Evolutionary conservation across 2,888 invertebrate genomes (phyloP).

Genomic region (Thereva nobilitata): DNA sequence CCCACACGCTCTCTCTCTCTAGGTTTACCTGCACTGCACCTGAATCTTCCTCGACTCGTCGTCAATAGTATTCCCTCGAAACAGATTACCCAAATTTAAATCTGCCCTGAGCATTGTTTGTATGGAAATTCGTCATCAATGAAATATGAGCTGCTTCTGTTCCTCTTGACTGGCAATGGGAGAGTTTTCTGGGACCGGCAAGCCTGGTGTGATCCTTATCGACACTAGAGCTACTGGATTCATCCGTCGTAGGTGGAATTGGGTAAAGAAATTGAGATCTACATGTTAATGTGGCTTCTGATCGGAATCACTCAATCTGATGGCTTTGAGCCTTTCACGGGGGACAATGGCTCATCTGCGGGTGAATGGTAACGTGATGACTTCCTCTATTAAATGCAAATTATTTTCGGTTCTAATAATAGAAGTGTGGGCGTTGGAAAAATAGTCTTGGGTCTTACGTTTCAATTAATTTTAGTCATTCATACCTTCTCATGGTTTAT

Average conservation of each 20-base stretch:
- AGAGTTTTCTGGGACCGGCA: conserved; percentile 28
- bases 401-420: conserved; percentile 24
- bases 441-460: conserved; percentile 7
- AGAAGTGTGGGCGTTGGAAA: conserved; percentile 25
- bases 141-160: conserved; percentile 28
- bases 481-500: neutral
- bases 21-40: conserved; percentile 1
- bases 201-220: conserved; percentile 23
- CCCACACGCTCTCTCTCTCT: too few species aligned
- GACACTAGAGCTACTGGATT: conserved; percentile 7
- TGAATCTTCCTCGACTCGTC: conserved; percentile 11
- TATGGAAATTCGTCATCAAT: conserved; percentile 33
- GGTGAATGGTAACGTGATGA: conserved; percentile 28
- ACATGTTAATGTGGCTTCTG: conserved; percentile 29
- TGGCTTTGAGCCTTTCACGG: conserved; percentile 8
- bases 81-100: conserved; percentile 31
- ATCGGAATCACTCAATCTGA: conserved; percentile 29
- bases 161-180: neutral
- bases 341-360: conserved; percentile 33
- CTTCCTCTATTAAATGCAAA: conserved; percentile 35
- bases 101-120: conserved; percentile 26
- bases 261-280: conserved; percentile 24
- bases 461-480: conserved; percentile 19
- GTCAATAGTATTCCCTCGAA: conserved; percentile 23
- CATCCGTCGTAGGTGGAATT: conserved; percentile 17